Evolutionary conservation across 2,113 vertebrate species (phyloP), one percentile per base, ranked within the genome.

Genomic region (Oryzias melastigma): DNA sequence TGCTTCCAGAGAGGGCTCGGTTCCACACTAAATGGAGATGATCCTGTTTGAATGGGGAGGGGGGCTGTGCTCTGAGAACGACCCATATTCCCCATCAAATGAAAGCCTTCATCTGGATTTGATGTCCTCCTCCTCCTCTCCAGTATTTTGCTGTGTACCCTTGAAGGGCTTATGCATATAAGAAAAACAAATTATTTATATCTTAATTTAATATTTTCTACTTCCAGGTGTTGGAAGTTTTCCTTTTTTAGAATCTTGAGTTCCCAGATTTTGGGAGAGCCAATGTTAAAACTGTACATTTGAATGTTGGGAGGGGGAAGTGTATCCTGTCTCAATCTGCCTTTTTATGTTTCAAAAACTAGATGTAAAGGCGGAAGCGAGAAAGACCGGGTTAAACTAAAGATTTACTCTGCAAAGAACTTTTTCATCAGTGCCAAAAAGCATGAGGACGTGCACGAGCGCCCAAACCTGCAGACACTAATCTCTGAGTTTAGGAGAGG

Each of bases 151-250:
- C 66, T 81, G 70, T 81, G 73, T 84, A 84, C 90, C 85, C 78
- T 88, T 85, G 85, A 92, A 92, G 90, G 91, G 91, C 90, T 92
- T 88, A 80, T 71, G 80, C 80, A 74, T 84, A 78, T 65, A 53
- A 72, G 53, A 82, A 73, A 71, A 71, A 49, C 65, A 61, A 80
- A 73, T 73, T 86, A 74, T 83, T 84, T 66, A 79, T 75, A 88
- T 77, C 82, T 77, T 82, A 64, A 78, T 88, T 81, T 87, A 78
- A 49, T 61, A 65, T 74, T 44, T 62, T 41, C 62, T 63, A 73
- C 65, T 68, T 85, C 66, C 66, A 67, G 62, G 83, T 45, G 40
- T 24, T 19, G n/a, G 16, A 12, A 24, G 42, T 68, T 54, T 52
- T 45, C 10, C 63, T 52, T 63, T 29, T 53, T 58, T 29, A 46